phyloP scores from a whole-genome alignment of 2,797 vertebrate genomes.

The Linurgus olivaceus region DNA sequence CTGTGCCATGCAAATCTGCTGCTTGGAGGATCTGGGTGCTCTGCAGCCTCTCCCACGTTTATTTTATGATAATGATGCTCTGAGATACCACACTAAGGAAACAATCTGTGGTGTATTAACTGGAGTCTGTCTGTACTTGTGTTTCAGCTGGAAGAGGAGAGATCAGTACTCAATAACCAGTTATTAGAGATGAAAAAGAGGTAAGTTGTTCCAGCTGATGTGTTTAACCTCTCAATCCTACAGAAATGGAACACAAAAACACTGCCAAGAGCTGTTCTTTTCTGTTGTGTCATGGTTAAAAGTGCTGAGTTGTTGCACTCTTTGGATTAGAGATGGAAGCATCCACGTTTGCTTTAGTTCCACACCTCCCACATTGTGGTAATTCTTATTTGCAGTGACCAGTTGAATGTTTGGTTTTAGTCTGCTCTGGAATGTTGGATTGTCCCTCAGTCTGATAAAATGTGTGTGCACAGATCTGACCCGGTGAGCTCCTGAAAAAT shows the following conservation, averaged over 20 bases:
- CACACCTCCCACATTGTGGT: not conserved
- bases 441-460: not conserved
- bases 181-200: constrained; percentile 92
- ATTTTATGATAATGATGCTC: not conserved
- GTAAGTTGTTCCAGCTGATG: constrained; percentile 71
- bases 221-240: not conserved
- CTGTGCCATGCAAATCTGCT: not conserved
- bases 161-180: constrained; percentile 88
- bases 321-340: not conserved
- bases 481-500: not conserved
- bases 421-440: not conserved
- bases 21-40: not conserved
- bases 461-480: not conserved
- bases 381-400: constrained; percentile 4
- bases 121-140: not conserved
- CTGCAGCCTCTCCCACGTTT: not conserved
- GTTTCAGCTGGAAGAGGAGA: constrained; percentile 87
- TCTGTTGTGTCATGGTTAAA: not conserved
- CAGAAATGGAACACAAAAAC: not conserved
- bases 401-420: not conserved
- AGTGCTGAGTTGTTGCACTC: not conserved
- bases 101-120: not conserved
- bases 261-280: not conserved
- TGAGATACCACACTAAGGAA: not conserved
- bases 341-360: not conserved